Percentiles rank a stretch among this genome's conserved stretches.
These are phyloP conservation scores for Enteromius thamalakanensis DNA, from an alignment of 2,797 vertebrate genomes.

Conservation along the genomic window DNA sequence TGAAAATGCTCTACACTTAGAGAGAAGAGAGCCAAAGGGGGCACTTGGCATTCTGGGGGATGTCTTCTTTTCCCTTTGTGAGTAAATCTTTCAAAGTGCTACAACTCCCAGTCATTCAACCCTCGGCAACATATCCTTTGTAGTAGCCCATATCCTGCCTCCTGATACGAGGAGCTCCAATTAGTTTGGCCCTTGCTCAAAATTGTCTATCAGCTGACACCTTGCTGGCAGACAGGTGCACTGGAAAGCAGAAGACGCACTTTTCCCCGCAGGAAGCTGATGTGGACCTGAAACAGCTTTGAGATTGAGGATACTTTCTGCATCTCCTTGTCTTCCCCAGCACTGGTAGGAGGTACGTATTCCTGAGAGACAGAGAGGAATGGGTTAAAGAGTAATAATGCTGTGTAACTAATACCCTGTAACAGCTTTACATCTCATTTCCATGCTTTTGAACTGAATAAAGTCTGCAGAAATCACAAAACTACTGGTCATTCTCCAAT, in stretches of 20 bases:
- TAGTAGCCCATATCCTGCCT: conserved; percentile 64
- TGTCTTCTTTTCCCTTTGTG: conserved; percentile 37
- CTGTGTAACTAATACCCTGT: neutral
- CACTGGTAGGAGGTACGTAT: conserved; percentile 68
- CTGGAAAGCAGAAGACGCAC: conserved; percentile 78
- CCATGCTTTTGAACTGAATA: neutral
- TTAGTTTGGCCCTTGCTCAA: conserved; percentile 56
- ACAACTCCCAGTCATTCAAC: conserved; percentile 37
- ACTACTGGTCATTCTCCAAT: too few relatives aligned
- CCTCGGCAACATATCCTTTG: conserved; percentile 4
- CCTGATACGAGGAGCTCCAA: conserved; percentile 63
- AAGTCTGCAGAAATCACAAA: neutral
- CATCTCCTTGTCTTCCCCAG: conserved; percentile 65
- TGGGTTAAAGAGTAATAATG: conserved; percentile 14
- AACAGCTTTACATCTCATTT: neutral
- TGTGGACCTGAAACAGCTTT: conserved; percentile 82
- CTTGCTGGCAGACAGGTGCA: conserved; percentile 78
- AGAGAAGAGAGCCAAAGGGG: conserved; percentile 35
- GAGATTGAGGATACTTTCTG: conserved; percentile 74
- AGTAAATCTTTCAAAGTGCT: conserved; percentile 53
- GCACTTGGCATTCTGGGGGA: conserved; percentile 37
- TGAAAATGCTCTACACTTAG: conserved; percentile 29
- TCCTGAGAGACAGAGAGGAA: conserved; percentile 65
- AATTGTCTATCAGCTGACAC: conserved; percentile 78
- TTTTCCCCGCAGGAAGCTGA: conserved; percentile 88